Evolutionary conservation across 2,888 invertebrate species (phyloP).

Genomic region (Meghimatium bilineatum): DNA sequence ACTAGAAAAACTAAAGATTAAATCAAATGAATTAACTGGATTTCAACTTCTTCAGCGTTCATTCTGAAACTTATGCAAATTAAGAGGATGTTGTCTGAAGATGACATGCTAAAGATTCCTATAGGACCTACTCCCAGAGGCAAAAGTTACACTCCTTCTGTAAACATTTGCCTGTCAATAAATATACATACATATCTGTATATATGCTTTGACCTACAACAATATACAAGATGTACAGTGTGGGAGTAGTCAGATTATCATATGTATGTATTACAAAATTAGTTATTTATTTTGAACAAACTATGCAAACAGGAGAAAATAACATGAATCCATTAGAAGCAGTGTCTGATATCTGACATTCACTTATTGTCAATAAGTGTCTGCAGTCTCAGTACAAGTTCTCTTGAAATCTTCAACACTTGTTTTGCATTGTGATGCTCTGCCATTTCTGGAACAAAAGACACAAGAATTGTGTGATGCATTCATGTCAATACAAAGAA

Average conservation of each 20-base stretch:
- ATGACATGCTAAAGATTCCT: no score
- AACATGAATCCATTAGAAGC: neutral
- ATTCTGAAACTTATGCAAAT: no score
- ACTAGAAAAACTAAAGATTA: no score
- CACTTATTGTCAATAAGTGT: slow-evolving; percentile 91
- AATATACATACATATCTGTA: neutral
- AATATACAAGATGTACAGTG: neutral
- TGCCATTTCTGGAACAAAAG: slow-evolving; percentile 89
- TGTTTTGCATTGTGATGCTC: slow-evolving; percentile 92
- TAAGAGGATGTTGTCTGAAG: no score
- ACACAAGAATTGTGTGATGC: neutral
- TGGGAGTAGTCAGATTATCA: no score
- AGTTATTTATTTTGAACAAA: neutral
- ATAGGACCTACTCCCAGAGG: no score
- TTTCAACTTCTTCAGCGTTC: no score
- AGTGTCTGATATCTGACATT: neutral
- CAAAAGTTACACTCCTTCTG: no score
- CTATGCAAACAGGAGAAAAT: neutral
- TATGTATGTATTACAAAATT: neutral
- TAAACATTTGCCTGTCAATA: neutral
- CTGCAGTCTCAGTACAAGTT: slow-evolving; percentile 91
- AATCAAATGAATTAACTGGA: no score
- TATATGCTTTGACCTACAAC: neutral
- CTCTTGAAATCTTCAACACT: slow-evolving; percentile 89
- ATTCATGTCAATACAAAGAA: no score